phyloP scores from a whole-genome alignment of 2,888 invertebrate species.

The Aphodius granarius region DNA sequence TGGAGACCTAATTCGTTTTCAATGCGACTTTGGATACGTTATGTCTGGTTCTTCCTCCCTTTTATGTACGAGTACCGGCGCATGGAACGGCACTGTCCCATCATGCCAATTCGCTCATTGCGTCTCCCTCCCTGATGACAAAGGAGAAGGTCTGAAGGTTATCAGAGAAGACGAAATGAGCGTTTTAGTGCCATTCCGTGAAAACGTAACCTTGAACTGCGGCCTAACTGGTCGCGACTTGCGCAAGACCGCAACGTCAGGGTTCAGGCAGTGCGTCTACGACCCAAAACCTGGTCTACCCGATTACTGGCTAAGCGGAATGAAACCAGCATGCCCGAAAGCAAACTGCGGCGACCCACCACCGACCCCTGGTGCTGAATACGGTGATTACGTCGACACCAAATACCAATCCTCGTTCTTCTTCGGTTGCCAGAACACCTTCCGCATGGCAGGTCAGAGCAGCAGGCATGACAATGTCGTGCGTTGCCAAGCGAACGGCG shows the following conservation, averaged over 20 bases:
- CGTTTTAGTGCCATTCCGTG: constrained; percentile 83
- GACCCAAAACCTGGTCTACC: constrained; percentile 90
- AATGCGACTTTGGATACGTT: constrained; percentile 93
- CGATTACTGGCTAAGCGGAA: constrained; percentile 89
- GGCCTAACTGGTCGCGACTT: constrained; percentile 75
- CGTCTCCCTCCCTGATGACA: constrained; percentile 86
- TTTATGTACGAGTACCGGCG: constrained; percentile 85
- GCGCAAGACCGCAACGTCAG: constrained; percentile 78
- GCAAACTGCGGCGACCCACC: constrained; percentile 90
- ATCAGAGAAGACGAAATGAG: constrained; percentile 79
- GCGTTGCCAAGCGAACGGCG: constrained; percentile 86
- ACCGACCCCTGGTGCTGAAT: constrained; percentile 91
- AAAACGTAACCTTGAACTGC: constrained; percentile 87
- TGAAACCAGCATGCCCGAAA: constrained; percentile 83
- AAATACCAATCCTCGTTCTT: constrained; percentile 92
- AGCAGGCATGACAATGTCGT: constrained; percentile 91
- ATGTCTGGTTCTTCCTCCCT: constrained; percentile 86
- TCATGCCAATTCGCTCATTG: constrained; percentile 93
- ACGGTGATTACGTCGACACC: constrained; percentile 85
- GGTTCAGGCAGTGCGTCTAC: constrained; percentile 93
- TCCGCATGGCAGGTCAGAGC: constrained; percentile 90
- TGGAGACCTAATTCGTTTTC: constrained; percentile 87
- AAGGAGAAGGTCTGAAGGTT: constrained; percentile 80
- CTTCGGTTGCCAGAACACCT: constrained; percentile 95
- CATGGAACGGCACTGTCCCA: constrained; percentile 93